phyloP scores from a whole-genome alignment of 1,140 invertebrate genomes.

The Polypedilum vanderplanki region DNA sequence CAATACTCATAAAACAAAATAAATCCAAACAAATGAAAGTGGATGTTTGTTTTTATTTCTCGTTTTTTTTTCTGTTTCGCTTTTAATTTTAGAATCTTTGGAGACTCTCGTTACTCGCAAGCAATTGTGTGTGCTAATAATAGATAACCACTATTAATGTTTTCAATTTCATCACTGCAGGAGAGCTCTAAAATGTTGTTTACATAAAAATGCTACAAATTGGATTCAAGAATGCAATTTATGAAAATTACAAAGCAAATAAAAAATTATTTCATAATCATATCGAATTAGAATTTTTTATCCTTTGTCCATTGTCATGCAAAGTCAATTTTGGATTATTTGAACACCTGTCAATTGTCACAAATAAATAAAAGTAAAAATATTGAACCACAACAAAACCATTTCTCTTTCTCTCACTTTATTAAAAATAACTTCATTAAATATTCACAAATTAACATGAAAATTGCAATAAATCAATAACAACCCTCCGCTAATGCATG shows the following conservation, averaged over 20 bases:
- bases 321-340: too few species aligned
- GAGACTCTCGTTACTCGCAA: not conserved
- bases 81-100: too few species aligned
- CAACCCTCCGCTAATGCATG: conserved; percentile 3
- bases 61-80: too few species aligned
- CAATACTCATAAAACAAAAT: too few species aligned
- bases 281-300: not conserved
- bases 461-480: conserved; percentile 20
- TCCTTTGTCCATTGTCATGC: too few species aligned
- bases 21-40: too few species aligned
- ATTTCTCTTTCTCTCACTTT: not conserved
- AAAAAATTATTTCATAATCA: conserved; percentile 8
- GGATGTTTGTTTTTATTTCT: too few species aligned
- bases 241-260: not conserved
- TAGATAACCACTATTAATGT: conserved; percentile 6
- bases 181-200: not conserved
- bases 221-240: not conserved
- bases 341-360: conserved; percentile 11
- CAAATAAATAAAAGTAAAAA: not conserved
- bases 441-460: not conserved
- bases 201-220: too few species aligned
- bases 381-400: not conserved
- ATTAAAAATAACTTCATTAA: not conserved
- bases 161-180: conserved; percentile 17
- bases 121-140: not conserved